phyloP scores from a whole-genome alignment of 2,113 vertebrate genomes.

The Origma solitaria region DNA sequence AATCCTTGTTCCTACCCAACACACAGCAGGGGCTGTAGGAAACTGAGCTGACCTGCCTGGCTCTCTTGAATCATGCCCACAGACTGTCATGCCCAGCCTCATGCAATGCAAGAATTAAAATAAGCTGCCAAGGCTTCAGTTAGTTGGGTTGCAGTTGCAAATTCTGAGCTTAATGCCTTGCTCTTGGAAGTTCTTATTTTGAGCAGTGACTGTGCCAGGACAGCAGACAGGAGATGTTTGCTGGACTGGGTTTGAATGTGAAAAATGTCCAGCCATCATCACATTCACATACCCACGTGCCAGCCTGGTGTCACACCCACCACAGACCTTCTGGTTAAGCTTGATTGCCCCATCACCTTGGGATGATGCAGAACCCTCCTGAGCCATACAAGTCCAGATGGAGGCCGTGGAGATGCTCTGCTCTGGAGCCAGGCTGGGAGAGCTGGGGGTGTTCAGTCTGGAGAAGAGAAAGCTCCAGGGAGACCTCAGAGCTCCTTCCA shows the following conservation, averaged over 20 bases:
- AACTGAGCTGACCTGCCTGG: neutral
- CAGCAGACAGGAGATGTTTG: neutral
- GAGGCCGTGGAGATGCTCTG: neutral
- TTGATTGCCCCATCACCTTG: neutral
- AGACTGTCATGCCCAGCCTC: neutral
- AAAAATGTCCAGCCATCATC: neutral
- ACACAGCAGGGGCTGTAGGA: neutral
- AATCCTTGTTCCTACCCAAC: fast-evolving
- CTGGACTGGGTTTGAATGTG: neutral
- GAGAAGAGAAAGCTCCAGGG: neutral
- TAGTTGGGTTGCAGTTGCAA: neutral
- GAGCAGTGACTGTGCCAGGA: neutral
- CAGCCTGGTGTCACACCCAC: neutral
- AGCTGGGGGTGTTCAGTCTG: neutral
- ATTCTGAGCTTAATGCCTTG: neutral
- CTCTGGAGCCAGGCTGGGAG: neutral
- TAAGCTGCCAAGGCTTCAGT: neutral
- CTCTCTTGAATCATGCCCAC: neutral
- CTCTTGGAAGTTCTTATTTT: neutral
- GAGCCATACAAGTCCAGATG: neutral
- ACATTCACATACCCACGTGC: neutral
- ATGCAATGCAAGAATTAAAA: neutral
- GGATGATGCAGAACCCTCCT: neutral
- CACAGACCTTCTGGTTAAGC: neutral
- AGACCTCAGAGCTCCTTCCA: fast-evolving